Evolutionary conservation across 2,888 invertebrate genomes (phyloP), one percentile per base, ranked within the genome.

Genomic region (Disparrhopalites patrizii): DNA sequence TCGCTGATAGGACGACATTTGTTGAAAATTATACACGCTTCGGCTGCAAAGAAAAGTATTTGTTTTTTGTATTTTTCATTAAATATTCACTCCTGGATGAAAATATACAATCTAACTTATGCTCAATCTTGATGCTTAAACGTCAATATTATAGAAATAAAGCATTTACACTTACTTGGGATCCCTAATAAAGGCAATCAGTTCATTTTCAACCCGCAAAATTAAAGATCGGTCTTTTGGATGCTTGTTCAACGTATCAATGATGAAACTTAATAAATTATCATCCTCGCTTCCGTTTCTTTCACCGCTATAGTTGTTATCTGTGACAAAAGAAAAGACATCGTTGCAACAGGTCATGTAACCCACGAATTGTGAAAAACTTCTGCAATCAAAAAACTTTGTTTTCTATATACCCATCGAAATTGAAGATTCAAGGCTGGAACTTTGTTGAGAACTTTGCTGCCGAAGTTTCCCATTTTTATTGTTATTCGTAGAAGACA

Each of bases 1-100:
- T 31, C 97, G 86, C 71, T 95, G 93, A 83, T 97, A 97, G 62
- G 95, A 94, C 68, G 93, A 90, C 89, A 94, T 92, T 78, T 89
- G 88, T 20, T 91, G 91, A 81, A 96, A 95, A 76, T 90, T 90
- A 76, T 89, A 87, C 77, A 88, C 85, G 76, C 85, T 85, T 71
- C 86, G 85, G n/a, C 88, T 88, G 78, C 0, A 78, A 78, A 60
- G 66, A 47, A 3, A 47, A n/a, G n/a, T n/a, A n/a, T n/a, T n/a
- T n/a, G n/a, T n/a, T n/a, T n/a, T n/a, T n/a, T n/a, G n/a, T n/a
- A n/a, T n/a, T n/a, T n/a, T n/a, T n/a, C n/a, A n/a, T n/a, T n/a
- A n/a, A n/a, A n/a, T n/a, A n/a, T n/a, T n/a, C n/a, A n/a, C n/a
- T n/a, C n/a, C n/a, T n/a, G n/a, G n/a, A n/a, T n/a, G n/a, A n/a